Base-by-base conservation (phyloP, 1,140 invertebrate species). In the Alviniconcha marisindica region DNA sequence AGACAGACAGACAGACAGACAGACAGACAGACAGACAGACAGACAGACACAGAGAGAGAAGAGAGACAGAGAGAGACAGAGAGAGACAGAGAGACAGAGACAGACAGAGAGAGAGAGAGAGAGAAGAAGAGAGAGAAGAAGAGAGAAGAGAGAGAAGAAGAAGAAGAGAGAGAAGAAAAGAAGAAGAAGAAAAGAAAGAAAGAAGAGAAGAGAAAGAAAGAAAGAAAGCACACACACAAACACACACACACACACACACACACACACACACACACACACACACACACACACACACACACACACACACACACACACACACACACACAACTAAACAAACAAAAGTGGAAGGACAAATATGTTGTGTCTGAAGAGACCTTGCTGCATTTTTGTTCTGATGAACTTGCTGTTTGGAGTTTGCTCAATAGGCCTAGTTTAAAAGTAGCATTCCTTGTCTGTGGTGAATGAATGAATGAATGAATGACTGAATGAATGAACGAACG, bases 181-280 rank as follows among this genome's bases (percentile, higher is more conserved):
- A n/a, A 56, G 56, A 33, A 10, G 28, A 21, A 4, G 31, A 33
- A 33, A 33, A 66, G 28, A 66, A 15, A 66, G 21, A 66, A 33
- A 66, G 28, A 66, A 10, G 36, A 15, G 36, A 31, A 66, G 60
- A 66, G 18, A 66, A 31, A 33, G 60, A 66, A 31, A 66, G n/a
- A 66, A 5, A 66, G 60, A 66, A 3, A 66, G n/a, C 7, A 48
- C 5, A 48, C 44, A 48, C 44, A 48, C 44, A 48, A 18, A 48
- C 44, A 48, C 44, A 48, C 7, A 18, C 44, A 69, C 63, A 7
- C 5, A 31, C 63, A 36, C 24, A 69, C 33, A 31, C 63, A 28
- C 63, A 36, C n/a, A 28, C n/a, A 69, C 63, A 69, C n/a, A 31
- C 63, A 69, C 63, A 36, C 63, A 36, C 33, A 69, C 33, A 69